Evolutionary conservation across 2,888 invertebrate species (phyloP), one percentile per base, ranked within the genome.

Genomic region (Drosophila austrosaltans): DNA sequence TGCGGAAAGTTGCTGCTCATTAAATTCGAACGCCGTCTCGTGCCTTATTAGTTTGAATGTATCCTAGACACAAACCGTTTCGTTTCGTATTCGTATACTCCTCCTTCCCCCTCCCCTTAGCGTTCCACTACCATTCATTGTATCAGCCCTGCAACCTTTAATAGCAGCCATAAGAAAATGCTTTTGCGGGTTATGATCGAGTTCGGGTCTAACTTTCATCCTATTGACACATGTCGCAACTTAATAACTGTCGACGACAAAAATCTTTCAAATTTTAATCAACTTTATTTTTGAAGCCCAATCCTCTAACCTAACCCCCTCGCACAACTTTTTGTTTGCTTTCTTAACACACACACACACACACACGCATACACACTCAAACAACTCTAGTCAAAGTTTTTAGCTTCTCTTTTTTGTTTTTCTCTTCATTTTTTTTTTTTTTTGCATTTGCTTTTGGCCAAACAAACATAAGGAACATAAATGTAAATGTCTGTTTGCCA

Each of bases 211-310:
- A 25, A 48, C 48, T 76, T 87, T 87, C 87, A 48, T 48, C 82
- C 84, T 83, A 83, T 83, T 83, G 87, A 80, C 87, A 72, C 72
- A 75, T 76, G 70, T 62, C 82, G 89, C 89, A 70, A 48, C 75
- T 75, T 78, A 85, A 85, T 85, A 85, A 89, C 85, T 85, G 85
- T 87, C 57, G 57, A 48, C 48, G 48, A 48, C 85, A 85, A 85
- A 85, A 85, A 85, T 85, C 85, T 85, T 85, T 89, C 80, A 84
- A 87, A 85, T 85, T 85, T 85, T 85, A 85, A 85, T 85, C 85
- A 85, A 89, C 85, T 89, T 85, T 84, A 89, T 87, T 84, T 85
- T 85, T 72, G 63, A 70, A 74, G 74, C 58, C 60, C 66, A 22
- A 48, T 22, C 22, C 25, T 25, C 8, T 48, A 10, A 22, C 48